Conservation (phyloP, 92 coral and sea anemone species). For the Epizoanthus illoricatus region DNA sequence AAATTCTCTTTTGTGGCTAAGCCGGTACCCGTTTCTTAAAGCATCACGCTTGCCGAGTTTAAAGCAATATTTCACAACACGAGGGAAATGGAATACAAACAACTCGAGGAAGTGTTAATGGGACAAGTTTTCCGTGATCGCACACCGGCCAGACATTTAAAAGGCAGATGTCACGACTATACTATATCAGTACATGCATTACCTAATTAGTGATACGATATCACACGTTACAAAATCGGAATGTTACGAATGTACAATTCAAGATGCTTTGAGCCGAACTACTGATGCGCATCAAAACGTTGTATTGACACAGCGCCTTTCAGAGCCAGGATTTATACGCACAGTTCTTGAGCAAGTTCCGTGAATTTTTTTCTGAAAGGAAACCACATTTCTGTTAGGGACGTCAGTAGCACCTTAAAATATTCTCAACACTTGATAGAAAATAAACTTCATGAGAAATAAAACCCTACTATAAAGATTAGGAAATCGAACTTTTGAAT, state of each 20-base stretch:
- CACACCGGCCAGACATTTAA: not conserved
- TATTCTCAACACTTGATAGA: no score
- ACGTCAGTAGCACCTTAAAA: not conserved
- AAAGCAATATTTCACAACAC: not conserved
- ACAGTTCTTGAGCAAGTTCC: not conserved
- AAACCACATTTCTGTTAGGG: not conserved
- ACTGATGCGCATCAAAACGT: not conserved
- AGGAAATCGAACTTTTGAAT: no score
- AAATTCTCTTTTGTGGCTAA: not conserved
- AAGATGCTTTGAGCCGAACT: not conserved
- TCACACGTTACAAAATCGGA: not conserved
- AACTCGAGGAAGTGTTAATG: not conserved
- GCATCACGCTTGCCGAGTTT: not conserved
- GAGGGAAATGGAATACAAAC: not conserved
- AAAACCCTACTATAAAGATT: no score
- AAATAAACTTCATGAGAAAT: no score
- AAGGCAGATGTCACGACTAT: not conserved
- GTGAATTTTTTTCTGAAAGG: not conserved
- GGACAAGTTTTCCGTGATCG: no score
- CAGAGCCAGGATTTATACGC: not conserved
- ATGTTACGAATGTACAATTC: not conserved
- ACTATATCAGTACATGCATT: no score
- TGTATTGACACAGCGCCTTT: not conserved
- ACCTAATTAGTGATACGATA: not conserved
- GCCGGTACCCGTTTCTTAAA: constrained; percentile 21